phyloP scores from a whole-genome alignment of 2,113 vertebrate genomes.

The Furnarius figulus region DNA sequence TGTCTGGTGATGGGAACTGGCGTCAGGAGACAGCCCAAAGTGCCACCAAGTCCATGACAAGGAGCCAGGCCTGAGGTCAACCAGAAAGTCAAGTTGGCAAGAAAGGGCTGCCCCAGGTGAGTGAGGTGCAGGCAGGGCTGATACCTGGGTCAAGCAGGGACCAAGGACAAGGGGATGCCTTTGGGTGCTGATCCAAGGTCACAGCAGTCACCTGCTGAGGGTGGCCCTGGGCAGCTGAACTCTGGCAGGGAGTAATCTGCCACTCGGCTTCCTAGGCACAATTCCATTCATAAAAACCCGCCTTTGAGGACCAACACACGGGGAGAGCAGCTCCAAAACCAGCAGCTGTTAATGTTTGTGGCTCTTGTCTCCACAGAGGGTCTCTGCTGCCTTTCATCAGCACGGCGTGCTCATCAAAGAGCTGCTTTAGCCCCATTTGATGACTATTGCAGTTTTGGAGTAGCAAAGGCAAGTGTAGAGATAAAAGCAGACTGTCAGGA shows the following conservation, averaged over 20 bases:
- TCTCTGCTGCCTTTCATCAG: constrained; percentile 25
- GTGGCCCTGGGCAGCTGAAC: not conserved
- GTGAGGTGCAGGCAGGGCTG: not conserved
- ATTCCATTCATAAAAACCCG: not conserved
- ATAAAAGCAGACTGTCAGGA: not conserved
- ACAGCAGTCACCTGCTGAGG: not conserved
- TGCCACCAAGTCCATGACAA: too few relatives aligned
- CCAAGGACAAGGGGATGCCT: not conserved
- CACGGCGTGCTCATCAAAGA: not conserved
- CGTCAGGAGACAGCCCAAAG: not conserved
- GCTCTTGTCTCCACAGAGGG: not conserved
- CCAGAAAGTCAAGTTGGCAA: not conserved
- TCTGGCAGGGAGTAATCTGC: not conserved
- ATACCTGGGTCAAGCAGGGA: rapidly evolving
- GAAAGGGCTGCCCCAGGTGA: not conserved
- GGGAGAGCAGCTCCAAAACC: not conserved
- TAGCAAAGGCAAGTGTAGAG: not conserved
- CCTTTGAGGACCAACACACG: not conserved
- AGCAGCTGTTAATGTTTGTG: not conserved
- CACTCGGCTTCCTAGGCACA: not conserved
- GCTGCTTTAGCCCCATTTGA: not conserved
- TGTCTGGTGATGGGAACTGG: not conserved
- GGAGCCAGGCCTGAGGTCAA: not conserved
- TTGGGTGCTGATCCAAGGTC: not conserved
- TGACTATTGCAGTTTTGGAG: not conserved